Base-by-base conservation (phyloP, 2,888 invertebrate genomes). In the Epinotia bilunana region DNA sequence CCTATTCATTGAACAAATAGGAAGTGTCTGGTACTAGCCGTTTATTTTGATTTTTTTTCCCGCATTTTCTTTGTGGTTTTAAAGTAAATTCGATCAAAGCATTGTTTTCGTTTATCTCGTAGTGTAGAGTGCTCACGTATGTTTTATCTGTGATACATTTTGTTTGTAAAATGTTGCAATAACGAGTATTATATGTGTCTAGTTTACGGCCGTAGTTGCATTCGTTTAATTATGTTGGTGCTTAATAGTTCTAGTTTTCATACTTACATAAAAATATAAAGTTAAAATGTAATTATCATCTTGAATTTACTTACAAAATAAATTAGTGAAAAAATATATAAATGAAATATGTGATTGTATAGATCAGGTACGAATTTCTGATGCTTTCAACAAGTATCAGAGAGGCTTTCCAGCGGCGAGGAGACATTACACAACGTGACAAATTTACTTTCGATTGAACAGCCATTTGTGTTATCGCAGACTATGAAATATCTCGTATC, bases 121-220 rank as follows among this genome's bases (percentile, higher is more conserved):
- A 74, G 74, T 33, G 55, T 68, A 68, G 62, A 79, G 83, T 83
- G 86, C 87, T 90, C 88, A 86, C 82, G 78, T 84, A 85, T 87
- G 86, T 83, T 83, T 88, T 88, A 88, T 93, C 93, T 93, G 93
- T 93, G 93, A 93, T 93, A 93, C 87, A 85, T 89, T 91, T 88
- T 84, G 87, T 91, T 91, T 86, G 86, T 88, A 88, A 88, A 88
- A 86, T 86, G 87, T 85, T 88, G 90, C 91, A 90, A 91, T 91
- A 90, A 89, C 84, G 79, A 88, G 87, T 90, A 88, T 89, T 88
- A 83, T 86, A 87, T 80, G 83, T 83, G 81, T 82, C 78, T 83
- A 72, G 28, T 57, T 33, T 71, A 53, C 28, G 46, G 53, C 53
- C 62, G 39, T 71, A 71, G 60, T 71, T 71, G 33, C 60, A 33